Evolutionary conservation across 2,888 invertebrate genomes (phyloP).

Genomic region (Lucinisca nassula): DNA sequence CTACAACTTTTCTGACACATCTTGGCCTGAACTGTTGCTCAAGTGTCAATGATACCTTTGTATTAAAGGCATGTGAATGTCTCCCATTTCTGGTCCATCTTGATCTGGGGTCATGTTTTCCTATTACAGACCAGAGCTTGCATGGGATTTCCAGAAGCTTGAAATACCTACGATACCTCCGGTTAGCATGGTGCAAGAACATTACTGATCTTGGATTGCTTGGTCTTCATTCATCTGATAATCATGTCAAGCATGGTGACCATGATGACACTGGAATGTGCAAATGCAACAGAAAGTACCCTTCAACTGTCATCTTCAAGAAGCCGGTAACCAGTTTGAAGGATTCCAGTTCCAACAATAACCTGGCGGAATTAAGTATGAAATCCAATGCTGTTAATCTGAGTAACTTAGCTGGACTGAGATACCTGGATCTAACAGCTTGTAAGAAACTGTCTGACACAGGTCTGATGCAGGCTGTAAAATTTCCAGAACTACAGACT

Average conservation of each 20-base stretch:
- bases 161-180: slow-evolving; percentile 90
- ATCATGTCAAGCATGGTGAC: slow-evolving; percentile 58
- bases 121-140: slow-evolving; percentile 91
- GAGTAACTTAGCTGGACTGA: slow-evolving; percentile 87
- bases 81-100: slow-evolving; percentile 90
- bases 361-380: not conserved
- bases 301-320: slow-evolving; percentile 77
- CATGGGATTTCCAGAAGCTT: slow-evolving; percentile 92
- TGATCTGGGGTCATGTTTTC: slow-evolving; percentile 92
- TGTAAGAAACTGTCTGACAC: slow-evolving; percentile 93
- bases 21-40: slow-evolving; percentile 85
- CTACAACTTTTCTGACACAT: slow-evolving; percentile 72
- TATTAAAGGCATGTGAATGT: slow-evolving; percentile 90
- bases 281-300: slow-evolving; percentile 75
- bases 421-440: slow-evolving; percentile 91
- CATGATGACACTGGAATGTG: slow-evolving; percentile 76
- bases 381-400: slow-evolving; percentile 61
- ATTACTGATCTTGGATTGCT: slow-evolving; percentile 93
- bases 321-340: slow-evolving; percentile 75
- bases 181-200: slow-evolving; percentile 91
- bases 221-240: slow-evolving; percentile 71
- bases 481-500: slow-evolving; percentile 91
- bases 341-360: slow-evolving; percentile 1
- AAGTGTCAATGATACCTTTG: slow-evolving; percentile 90
- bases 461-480: slow-evolving; percentile 91